Evolutionary conservation across 2,888 invertebrate species (phyloP).

Genomic region (Dorcus hopei): DNA sequence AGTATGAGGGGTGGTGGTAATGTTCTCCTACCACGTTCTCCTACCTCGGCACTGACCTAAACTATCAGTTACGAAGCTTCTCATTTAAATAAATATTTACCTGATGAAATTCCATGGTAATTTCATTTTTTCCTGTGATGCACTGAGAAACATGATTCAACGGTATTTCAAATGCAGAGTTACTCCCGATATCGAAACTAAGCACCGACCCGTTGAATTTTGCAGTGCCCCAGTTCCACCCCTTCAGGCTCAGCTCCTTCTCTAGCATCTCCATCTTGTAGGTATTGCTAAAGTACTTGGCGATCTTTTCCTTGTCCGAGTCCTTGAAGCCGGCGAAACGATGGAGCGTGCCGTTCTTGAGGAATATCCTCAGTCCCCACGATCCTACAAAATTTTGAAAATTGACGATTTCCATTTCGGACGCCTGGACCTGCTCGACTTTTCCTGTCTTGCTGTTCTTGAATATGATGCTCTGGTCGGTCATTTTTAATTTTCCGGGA

Average conservation of each 20-base stretch:
- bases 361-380: conserved; percentile 84
- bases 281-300: conserved; percentile 79
- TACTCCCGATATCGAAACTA: conserved; percentile 78
- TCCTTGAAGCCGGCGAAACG: conserved; percentile 95
- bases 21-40: too few relatives aligned
- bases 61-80: too few relatives aligned
- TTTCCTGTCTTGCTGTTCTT: conserved; percentile 97
- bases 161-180: conserved; percentile 94
- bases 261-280: conserved; percentile 86
- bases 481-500: conserved; percentile 86
- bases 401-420: conserved; percentile 86
- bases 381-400: conserved; percentile 90
- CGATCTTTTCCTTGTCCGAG: conserved; percentile 89
- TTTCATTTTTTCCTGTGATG: conserved; percentile 95
- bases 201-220: conserved; percentile 86
- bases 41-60: too few relatives aligned
- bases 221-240: conserved; percentile 99
- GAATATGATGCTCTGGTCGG: conserved; percentile 85
- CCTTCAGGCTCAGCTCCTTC: conserved; percentile 90
- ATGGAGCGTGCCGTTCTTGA: conserved; percentile 86
- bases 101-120: conserved; percentile 96
- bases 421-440: conserved; percentile 81
- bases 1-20: too few relatives aligned
- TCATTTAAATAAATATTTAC: conserved; percentile 44
- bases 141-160: conserved; percentile 94